Percentiles rank a stretch among this genome's conserved stretches.
These are phyloP conservation scores for Numida meleagris DNA, from an alignment of 2,113 vertebrate species.

Conservation along the genomic window DNA sequence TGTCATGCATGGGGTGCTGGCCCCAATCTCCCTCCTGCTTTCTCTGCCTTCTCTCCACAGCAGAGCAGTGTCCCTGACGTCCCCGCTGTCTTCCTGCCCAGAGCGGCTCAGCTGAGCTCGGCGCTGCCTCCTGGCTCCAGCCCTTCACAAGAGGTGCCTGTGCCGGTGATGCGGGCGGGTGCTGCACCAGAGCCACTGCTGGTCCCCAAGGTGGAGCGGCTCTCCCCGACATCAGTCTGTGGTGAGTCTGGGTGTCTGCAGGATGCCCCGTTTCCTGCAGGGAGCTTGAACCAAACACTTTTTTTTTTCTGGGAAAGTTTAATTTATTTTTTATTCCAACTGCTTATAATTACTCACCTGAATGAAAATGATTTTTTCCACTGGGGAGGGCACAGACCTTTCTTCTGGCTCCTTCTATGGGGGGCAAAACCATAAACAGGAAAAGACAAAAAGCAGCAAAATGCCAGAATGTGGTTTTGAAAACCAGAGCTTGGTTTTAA, in stretches of 20 bases:
- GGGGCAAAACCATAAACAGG: conserved; percentile 23
- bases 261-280: not conserved
- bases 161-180: not conserved
- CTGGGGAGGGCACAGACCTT: not conserved
- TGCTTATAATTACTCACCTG: not conserved
- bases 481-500: not conserved
- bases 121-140: conserved; percentile 41
- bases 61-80: conserved; percentile 7
- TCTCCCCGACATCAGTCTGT: conserved; percentile 84
- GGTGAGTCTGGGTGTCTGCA: conserved; percentile 63
- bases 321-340: not conserved
- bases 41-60: conserved; percentile 53
- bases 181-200: conserved; percentile 52
- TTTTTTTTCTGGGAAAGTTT: not conserved
- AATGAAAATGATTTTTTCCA: accelerated
- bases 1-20: accelerated
- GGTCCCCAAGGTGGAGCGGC: conserved; percentile 87
- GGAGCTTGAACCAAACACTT: not conserved
- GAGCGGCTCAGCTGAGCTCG: conserved; percentile 8
- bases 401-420: not conserved
- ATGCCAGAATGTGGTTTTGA: conserved; percentile 13
- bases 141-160: conserved; percentile 15
- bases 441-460: conserved; percentile 11
- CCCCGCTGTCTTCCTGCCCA: conserved; percentile 55
- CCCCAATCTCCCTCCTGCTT: not conserved